These are phyloP conservation scores for Calliphora vicina DNA, from an alignment of 1,140 invertebrate genomes.

Conservation along the genomic window DNA sequence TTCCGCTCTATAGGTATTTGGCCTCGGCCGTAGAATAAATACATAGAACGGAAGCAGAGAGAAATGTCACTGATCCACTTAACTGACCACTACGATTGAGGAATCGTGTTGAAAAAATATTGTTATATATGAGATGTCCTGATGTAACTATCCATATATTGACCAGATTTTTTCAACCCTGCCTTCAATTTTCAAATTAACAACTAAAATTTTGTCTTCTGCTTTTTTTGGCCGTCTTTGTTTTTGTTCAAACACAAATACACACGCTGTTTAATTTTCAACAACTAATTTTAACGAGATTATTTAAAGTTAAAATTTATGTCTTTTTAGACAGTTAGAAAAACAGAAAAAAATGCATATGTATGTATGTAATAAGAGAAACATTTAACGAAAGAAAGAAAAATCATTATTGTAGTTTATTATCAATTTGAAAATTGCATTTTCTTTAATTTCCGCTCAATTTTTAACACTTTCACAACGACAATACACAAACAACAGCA, in stretches of 20 bases:
- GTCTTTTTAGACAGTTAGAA: background rate
- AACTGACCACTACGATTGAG: too few relatives aligned
- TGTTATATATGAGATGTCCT: too few relatives aligned
- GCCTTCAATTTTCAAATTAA: background rate
- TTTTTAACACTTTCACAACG: slow-evolving; percentile 39
- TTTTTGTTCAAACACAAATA: too few relatives aligned
- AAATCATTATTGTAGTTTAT: slow-evolving; percentile 19
- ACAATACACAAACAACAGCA: background rate
- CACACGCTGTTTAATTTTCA: background rate
- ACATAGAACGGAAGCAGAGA: too few relatives aligned
- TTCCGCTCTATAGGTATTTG: too few relatives aligned
- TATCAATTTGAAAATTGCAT: slow-evolving; percentile 30
- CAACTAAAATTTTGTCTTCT: background rate
- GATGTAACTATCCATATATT: too few relatives aligned
- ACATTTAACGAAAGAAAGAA: background rate
- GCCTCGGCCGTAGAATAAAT: too few relatives aligned
- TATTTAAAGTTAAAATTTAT: background rate
- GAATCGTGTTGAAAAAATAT: too few relatives aligned
- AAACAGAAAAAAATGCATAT: background rate
- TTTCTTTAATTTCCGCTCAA: slow-evolving; percentile 38
- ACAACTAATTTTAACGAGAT: slow-evolving; percentile 6
- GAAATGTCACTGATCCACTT: too few relatives aligned
- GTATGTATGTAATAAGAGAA: too few relatives aligned
- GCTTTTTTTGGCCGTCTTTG: background rate
- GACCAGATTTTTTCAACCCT: too few relatives aligned